Conservation (phyloP, 2,113 vertebrate species). For the Hippocampus barbouri region DNA sequence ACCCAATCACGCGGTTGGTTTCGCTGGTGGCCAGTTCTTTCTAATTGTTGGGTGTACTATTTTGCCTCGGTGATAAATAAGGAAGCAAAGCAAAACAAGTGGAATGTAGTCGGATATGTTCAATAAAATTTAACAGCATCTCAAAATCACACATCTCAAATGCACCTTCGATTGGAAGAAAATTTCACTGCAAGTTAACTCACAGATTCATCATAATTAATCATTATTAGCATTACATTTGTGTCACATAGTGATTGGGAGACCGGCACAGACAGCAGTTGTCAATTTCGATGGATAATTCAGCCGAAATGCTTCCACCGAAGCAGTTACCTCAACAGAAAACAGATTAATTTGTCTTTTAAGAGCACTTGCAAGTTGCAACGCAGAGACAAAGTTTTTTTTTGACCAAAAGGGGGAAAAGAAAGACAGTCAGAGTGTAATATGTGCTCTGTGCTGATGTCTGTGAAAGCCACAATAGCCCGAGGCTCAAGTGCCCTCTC, state of each 20-base stretch:
- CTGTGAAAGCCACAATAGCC: conserved; percentile 29
- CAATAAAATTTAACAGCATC: too few species aligned
- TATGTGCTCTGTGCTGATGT: conserved; percentile 35
- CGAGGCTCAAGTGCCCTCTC: conserved; percentile 34
- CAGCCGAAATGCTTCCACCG: not conserved
- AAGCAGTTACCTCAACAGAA: conserved; percentile 25
- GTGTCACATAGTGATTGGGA: not conserved
- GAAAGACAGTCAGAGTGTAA: conserved; percentile 26
- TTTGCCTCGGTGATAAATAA: not conserved
- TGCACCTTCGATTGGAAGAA: too few species aligned
- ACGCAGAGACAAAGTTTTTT: conserved; percentile 1
- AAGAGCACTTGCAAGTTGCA: conserved; percentile 14
- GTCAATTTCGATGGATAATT: not conserved
- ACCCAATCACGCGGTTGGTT: not conserved
- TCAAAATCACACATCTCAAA: too few species aligned
- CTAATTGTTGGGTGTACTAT: not conserved
- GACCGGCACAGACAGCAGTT: conserved; percentile 1
- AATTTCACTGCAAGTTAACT: too few species aligned
- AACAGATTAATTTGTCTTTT: conserved; percentile 16
- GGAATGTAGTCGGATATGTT: not conserved
- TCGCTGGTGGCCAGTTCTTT: not conserved
- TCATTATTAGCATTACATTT: not conserved
- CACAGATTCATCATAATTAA: too few species aligned
- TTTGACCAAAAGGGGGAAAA: conserved; percentile 14
- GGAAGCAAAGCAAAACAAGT: not conserved